Evolutionary conservation across 2,113 vertebrate species (phyloP), one percentile per base, ranked within the genome.

Genomic region (Boleophthalmus pectinirostris): DNA sequence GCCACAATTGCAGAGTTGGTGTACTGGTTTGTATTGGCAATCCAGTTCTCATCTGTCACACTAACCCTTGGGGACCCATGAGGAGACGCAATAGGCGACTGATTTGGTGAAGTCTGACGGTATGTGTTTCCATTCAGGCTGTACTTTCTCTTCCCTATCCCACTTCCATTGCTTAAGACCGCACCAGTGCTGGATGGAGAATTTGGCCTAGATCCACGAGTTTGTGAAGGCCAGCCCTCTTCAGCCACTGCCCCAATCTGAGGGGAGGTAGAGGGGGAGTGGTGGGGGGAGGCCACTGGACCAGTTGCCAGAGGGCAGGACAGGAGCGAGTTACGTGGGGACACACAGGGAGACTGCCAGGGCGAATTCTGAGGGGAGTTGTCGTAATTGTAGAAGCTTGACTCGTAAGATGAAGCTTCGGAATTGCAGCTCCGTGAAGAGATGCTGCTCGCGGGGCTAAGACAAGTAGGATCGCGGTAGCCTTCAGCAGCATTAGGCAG

Each of bases 361-460:
- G 97, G 97, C 14, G 97, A 98, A 11, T 95, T 98, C 90, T 98
- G 97, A 0, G 97, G 96, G 18, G 97, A 99, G 51, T 95, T 95
- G 68, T 94, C 94, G 0, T 96, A 99, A 0, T 96, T 96, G 86
- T 95, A 98, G 87, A 96, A 98, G 88, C 95, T 94, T 12, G 97
- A 99, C 89, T 99, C 97, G 0, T 95, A 99, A 66, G 97, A 98
- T 11, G 97, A 99, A 0, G 97, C 96, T 85, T 99, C 97, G 0
- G 97, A 99, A 92, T 98, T 97, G 82, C 97, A 97, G 92, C 97
- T 98, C 75, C 97, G 95, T 5, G 97, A 98, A 58, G 97, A 98
- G 73, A 98, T 90, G 89, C 97, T 99, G 75, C 97, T 98, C 0
- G 97, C 97, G 0, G 97, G 97, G 85, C 97, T 99, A 67, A 99